Evolutionary conservation across 2,888 invertebrate genomes (phyloP).

Genomic region (Stenoptilia bipunctidactyla): DNA sequence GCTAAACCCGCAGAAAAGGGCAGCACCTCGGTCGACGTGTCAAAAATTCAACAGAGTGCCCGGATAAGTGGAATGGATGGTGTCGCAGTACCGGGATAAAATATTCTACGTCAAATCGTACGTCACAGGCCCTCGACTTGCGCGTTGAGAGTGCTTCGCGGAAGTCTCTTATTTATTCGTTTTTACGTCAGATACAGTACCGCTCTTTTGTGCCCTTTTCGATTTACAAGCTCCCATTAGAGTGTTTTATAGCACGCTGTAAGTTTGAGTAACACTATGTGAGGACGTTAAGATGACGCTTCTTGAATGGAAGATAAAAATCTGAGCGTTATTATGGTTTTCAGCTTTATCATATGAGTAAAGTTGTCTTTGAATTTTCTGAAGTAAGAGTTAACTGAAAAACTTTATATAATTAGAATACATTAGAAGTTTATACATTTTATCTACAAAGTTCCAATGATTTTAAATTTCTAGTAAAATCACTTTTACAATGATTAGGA

Average conservation of each 20-base stretch:
- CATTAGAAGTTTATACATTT: too few species aligned
- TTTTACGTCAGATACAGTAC: slow-evolving; percentile 50
- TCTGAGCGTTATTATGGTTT: too few species aligned
- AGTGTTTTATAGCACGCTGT: slow-evolving; percentile 27
- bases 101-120: slow-evolving; percentile 69
- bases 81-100: slow-evolving; percentile 53
- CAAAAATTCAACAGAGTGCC: slow-evolving; percentile 66
- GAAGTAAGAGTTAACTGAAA: too few species aligned
- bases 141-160: slow-evolving; percentile 59
- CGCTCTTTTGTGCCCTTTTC: slow-evolving; percentile 48
- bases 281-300: slow-evolving; percentile 14
- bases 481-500: too few species aligned
- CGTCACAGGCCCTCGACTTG: slow-evolving; percentile 62
- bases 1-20: slow-evolving; percentile 60
- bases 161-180: slow-evolving; percentile 66
- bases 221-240: slow-evolving; percentile 42
- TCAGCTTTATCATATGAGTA: too few species aligned
- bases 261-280: slow-evolving; percentile 16
- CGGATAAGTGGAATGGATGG: slow-evolving; percentile 69
- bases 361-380: too few species aligned
- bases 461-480: too few species aligned
- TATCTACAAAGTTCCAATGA: too few species aligned
- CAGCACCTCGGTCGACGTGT: slow-evolving; percentile 50
- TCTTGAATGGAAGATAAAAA: too few species aligned
- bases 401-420: too few species aligned